Evolutionary conservation across 1,140 invertebrate species (phyloP).

Genomic region (Drosophila lacteicornis): DNA sequence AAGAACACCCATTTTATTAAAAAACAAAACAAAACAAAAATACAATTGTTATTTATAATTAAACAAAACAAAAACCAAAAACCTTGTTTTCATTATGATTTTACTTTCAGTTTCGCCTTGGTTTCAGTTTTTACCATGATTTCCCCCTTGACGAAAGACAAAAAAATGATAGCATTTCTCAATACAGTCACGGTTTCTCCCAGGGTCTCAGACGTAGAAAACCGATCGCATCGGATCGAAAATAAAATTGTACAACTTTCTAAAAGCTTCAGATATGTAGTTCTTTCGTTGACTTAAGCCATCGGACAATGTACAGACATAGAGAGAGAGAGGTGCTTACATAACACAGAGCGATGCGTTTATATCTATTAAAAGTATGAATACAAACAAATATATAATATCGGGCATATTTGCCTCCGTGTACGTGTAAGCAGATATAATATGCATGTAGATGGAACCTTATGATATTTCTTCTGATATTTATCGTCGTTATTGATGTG

Average conservation of each 20-base stretch:
- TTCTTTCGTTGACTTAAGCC: slow-evolving; percentile 22
- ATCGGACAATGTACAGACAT: slow-evolving; percentile 6
- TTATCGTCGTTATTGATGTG: slow-evolving; percentile 80
- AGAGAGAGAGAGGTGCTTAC: slow-evolving; percentile 17
- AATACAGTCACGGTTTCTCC: slow-evolving; percentile 61
- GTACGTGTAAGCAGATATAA: slow-evolving; percentile 48
- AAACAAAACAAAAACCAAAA: slow-evolving; percentile 76
- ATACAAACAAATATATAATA: slow-evolving; percentile 27
- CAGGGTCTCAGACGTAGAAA: slow-evolving; percentile 55
- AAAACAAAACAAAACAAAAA: slow-evolving; percentile 47
- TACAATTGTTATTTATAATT: slow-evolving; percentile 84
- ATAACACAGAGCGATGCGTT: slow-evolving; percentile 16
- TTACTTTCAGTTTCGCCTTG: slow-evolving; percentile 35
- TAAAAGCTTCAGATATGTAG: slow-evolving; percentile 13
- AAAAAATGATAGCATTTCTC: slow-evolving; percentile 43
- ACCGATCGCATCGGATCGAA: slow-evolving; percentile 21
- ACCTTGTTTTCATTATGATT: slow-evolving; percentile 72
- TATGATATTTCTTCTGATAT: slow-evolving; percentile 72
- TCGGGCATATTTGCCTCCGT: slow-evolving; percentile 40
- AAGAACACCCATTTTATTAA: slow-evolving; percentile 78
- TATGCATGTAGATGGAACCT: slow-evolving; percentile 65
- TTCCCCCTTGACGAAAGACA: slow-evolving; percentile 1
- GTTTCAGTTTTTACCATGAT: slow-evolving; percentile 24
- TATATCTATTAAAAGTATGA: not conserved
- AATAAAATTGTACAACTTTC: slow-evolving; percentile 26